A percentile compares a stretch with the other conserved stretches of the same genome.
These are phyloP conservation scores for Melopsittacus undulatus DNA, from an alignment of 2,797 vertebrate species.

Conservation along the genomic window DNA sequence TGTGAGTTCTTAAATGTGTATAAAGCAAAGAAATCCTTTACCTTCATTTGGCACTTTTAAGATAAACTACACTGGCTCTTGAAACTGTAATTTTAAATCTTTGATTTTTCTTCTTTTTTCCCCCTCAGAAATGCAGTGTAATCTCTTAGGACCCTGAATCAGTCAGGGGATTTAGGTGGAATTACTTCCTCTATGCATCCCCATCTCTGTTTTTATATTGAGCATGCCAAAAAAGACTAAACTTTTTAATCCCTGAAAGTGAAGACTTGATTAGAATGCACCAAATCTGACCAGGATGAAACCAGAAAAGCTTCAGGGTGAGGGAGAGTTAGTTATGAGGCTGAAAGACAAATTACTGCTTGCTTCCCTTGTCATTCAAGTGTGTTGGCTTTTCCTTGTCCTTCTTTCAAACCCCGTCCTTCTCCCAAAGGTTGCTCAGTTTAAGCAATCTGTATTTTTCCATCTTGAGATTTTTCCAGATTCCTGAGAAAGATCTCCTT, in stretches of 20 bases:
- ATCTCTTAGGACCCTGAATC: not conserved
- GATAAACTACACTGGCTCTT: slow-evolving; percentile 16
- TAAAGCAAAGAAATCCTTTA: slow-evolving; percentile 55
- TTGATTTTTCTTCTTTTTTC: not conserved
- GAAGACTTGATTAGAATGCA: not conserved
- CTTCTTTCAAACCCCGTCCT: not conserved
- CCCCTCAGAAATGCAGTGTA: not conserved
- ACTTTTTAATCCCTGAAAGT: not conserved
- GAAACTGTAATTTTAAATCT: slow-evolving; percentile 17
- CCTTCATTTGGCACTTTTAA: slow-evolving; percentile 33
- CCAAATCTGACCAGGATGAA: not conserved
- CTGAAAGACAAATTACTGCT: not conserved
- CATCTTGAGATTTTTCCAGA: not conserved
- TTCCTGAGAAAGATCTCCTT: not conserved
- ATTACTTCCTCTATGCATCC: not conserved
- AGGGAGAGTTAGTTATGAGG: not conserved
- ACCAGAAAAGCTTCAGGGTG: not conserved
- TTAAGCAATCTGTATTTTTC: not conserved
- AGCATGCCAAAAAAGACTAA: not conserved
- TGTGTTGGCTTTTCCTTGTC: not conserved
- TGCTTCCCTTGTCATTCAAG: not conserved
- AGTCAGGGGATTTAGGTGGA: not conserved
- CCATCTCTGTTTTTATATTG: not conserved
- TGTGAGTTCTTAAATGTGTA: slow-evolving; percentile 64
- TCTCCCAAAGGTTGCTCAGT: not conserved